Conservation (phyloP, 2,797 vertebrate genomes). For the Amniataba percoides region DNA sequence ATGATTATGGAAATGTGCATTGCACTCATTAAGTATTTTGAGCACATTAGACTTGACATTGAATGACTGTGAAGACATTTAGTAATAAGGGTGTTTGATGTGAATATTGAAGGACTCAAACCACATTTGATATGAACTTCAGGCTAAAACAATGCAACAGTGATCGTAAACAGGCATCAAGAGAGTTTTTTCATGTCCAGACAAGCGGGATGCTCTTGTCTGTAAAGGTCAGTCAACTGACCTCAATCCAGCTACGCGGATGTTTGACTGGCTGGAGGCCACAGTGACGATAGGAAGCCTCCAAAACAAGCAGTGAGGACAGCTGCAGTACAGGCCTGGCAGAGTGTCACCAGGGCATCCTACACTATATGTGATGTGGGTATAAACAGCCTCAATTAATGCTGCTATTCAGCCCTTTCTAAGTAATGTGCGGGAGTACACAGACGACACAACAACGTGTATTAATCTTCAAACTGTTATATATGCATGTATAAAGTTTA, state of each 20-base stretch:
- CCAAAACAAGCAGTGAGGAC: not conserved
- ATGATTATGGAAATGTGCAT: not conserved
- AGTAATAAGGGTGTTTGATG: not conserved
- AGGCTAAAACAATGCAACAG: not conserved
- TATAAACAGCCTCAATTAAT: slow-evolving; percentile 2
- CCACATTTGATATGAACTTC: not conserved
- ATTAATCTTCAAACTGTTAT: not conserved
- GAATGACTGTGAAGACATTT: slow-evolving; percentile 1
- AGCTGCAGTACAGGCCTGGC: not conserved
- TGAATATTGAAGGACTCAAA: not conserved
- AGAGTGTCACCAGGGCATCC: not conserved
- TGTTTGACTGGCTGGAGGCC: not conserved
- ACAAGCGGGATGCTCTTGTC: not conserved
- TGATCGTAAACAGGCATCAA: not conserved
- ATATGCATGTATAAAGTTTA: not conserved
- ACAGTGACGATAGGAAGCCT: not conserved
- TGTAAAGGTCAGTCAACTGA: not conserved
- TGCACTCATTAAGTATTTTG: not conserved
- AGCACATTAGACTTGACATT: not conserved
- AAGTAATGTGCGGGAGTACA: not conserved
- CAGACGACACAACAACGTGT: not conserved
- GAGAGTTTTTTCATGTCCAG: not conserved
- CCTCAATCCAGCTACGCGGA: not conserved
- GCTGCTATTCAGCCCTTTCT: not conserved
- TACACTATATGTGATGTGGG: slow-evolving; percentile 3